Evolutionary conservation across 2,888 invertebrate genomes (phyloP), one percentile per base, ranked within the genome.

Genomic region (Tenthredo distinguenda): DNA sequence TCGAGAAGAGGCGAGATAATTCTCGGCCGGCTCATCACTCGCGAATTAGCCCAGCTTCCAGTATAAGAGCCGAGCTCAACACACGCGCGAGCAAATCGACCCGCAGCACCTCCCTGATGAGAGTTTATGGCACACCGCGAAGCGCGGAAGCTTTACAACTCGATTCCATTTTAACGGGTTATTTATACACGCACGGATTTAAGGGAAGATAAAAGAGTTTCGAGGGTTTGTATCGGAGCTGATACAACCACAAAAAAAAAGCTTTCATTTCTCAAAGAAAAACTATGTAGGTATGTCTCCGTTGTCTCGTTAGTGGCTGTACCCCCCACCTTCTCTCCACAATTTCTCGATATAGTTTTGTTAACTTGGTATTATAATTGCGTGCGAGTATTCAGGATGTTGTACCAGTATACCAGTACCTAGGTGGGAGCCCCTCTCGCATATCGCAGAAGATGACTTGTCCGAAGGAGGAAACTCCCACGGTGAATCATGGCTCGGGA

Each of bases 1-100:
- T 34, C 43, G 43, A 31, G 58, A 79, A 86, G 87, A 83, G 84
- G 85, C 43, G 84, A 87, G 87, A 71, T 72, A 55, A 87, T 87
- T 87, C 87, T 87, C 71, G 86, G 87, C 88, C 88, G 87, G 89
- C 90, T 90, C 91, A 89, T 92, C 91, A 88, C 91, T 89, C 89
- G 90, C 88, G 89, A 90, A 92, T 92, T 91, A 91, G 91, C 89
- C 88, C 88, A 86, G 88, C 89, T 88, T 87, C 88, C 89, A 88
- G 88, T 85, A 86, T 55, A 55, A 55, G 55, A 55, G 81, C 79
- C 76, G 68, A 55, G 72, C 77, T 86, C 37, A 87, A 37, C 34
- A 50, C 77, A 77, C 50, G 50, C 50, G 55, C 68, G 47, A 47
- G 68, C 47, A 83, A 58, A 81, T 81, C 81, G 58, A 81, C 72